These are phyloP conservation scores for Eudyptes chrysolophus DNA, from an alignment of 2,113 vertebrate species.

Conservation along the genomic window DNA sequence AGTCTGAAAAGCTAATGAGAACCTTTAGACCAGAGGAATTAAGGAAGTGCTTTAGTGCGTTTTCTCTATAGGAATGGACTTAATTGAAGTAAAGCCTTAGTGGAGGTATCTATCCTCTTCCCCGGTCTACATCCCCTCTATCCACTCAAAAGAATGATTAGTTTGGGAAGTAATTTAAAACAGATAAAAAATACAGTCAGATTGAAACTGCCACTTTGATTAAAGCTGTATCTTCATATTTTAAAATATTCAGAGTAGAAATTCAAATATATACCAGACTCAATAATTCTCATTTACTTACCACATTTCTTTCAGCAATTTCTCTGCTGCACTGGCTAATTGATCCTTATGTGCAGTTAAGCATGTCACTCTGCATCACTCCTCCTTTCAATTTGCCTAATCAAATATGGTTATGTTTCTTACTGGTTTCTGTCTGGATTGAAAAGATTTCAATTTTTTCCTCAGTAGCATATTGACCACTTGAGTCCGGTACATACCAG, in stretches of 20 bases:
- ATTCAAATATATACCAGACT: background rate
- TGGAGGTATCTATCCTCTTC: background rate
- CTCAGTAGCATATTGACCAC: background rate
- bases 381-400: background rate
- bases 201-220: background rate
- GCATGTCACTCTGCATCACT: background rate
- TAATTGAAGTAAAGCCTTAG: background rate
- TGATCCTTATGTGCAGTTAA: background rate
- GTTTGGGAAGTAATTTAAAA: slow-evolving; percentile 48
- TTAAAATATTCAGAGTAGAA: background rate
- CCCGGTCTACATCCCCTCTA: background rate
- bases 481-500: background rate
- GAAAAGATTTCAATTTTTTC: background rate
- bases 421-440: background rate
- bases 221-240: background rate
- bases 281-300: background rate
- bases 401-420: background rate
- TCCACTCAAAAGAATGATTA: background rate
- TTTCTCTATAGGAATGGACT: background rate
- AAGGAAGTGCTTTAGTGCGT: background rate
- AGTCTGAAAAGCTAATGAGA: background rate
- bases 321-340: background rate
- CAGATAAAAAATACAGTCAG: background rate
- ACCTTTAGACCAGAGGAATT: slow-evolving; percentile 17
- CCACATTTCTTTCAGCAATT: background rate